Conservation (phyloP, 92 coral and sea anemone genomes). For the Heteractis magnifica region DNA sequence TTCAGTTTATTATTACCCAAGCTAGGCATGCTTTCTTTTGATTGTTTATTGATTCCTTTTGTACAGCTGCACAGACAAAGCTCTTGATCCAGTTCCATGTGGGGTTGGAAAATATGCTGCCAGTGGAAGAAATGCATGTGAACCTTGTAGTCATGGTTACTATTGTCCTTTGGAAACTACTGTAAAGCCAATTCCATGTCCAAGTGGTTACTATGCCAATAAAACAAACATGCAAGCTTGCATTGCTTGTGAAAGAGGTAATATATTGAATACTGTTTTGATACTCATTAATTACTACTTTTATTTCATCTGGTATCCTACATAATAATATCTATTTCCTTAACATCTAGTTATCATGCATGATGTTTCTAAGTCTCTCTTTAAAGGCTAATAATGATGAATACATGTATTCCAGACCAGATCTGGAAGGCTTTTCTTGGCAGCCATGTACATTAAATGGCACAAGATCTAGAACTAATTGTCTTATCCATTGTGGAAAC, state of each 20-base stretch:
- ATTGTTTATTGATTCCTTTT: neutral
- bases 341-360: no score
- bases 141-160: constrained; percentile 69
- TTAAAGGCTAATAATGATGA: no score
- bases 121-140: constrained; percentile 63
- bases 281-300: no score
- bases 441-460: no score
- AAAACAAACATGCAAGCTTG: constrained; percentile 62
- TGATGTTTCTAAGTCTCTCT: no score
- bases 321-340: no score
- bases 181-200: constrained; percentile 58
- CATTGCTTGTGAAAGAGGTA: constrained; percentile 83
- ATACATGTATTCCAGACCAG: no score
- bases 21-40: neutral
- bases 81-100: constrained; percentile 62
- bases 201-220: constrained; percentile 84
- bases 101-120: constrained; percentile 68
- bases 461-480: no score
- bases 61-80: constrained; percentile 57
- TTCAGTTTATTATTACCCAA: neutral
- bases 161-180: constrained; percentile 76
- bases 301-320: no score
- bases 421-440: no score
- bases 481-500: no score
- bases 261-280: neutral